These are phyloP conservation scores for Chamaedrilus cognettii DNA, from an alignment of 2,888 invertebrate genomes.

Conservation along the genomic window DNA sequence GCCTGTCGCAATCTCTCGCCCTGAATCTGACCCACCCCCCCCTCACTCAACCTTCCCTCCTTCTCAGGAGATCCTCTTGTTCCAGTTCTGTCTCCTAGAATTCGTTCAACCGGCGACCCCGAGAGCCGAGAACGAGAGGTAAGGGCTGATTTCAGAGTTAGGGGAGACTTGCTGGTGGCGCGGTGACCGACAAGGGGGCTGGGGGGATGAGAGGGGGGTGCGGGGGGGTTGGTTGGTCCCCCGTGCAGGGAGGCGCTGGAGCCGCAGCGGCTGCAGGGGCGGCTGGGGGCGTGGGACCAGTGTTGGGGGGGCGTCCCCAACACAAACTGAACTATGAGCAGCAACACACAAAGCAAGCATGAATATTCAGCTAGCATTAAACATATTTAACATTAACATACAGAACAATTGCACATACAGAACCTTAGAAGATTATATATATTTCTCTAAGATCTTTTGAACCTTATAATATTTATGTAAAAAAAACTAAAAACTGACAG, in stretches of 20 bases:
- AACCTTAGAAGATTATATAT: too few relatives aligned
- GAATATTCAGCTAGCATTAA: too few relatives aligned
- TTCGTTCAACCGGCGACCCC: background rate
- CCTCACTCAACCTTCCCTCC: background rate
- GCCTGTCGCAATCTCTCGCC: background rate
- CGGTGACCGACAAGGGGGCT: too few relatives aligned
- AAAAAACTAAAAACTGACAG: too few relatives aligned
- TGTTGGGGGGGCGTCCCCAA: constrained; percentile 1
- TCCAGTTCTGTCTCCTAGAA: background rate
- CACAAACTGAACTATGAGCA: constrained; percentile 6
- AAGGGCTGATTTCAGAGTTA: too few relatives aligned
- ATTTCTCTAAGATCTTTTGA: too few relatives aligned
- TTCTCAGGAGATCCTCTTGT: background rate
- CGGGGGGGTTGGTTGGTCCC: background rate
- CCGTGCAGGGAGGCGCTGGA: background rate
- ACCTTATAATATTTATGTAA: too few relatives aligned
- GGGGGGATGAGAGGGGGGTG: background rate
- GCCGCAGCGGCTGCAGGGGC: constrained; percentile 4
- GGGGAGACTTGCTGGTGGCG: too few relatives aligned
- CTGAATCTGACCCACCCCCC: background rate
- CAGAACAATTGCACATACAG: too few relatives aligned
- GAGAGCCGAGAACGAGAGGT: too few relatives aligned
- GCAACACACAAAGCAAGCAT: too few relatives aligned
- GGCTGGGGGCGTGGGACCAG: background rate
- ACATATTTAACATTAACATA: too few relatives aligned